Base-by-base conservation (phyloP, 1,140 invertebrate species). In the Drosophila leontia region DNA sequence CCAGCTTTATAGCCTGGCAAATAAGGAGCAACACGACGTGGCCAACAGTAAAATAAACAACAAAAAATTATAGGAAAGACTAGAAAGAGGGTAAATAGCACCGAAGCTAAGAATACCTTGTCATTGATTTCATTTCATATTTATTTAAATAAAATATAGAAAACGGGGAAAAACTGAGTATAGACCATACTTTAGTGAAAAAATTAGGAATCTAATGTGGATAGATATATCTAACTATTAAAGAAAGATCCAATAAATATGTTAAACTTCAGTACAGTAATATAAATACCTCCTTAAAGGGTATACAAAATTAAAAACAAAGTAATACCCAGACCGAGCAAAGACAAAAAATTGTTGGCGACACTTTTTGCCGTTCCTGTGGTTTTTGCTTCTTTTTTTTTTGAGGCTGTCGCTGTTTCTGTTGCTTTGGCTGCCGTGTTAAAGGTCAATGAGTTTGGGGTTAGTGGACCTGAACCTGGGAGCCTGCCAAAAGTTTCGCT, bases 21-120 rank as follows among this genome's bases (percentile, higher is more conserved):
- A 90, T 90, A 90, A 90, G 85, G 85, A 90, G 85, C 85, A 90
- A 90, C 83, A 88, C 84, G 65, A 79, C 44, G 48, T 67, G 78
- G 39, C 65, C 60, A 68, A 64, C 37, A 61, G 62, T 13, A 58
- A 67, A 67, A 71, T 63, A 69, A 77, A 57, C 55, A 32, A 39
- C 5, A 39, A 39, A 35, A 45, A 55, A 47, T 35, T 44, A 55
- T 37, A 3, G 4, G 35, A 51, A 34, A 23, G 23, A 48, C 44
- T 50, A 8, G 9, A 56, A 51, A 39, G 35, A 47, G 34, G 29
- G 35, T 57, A 42, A 42, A 15, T n/a, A 63, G 8, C 34, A 55
- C 12, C 51, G 51, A 55, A 23, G 13, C 3, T 1, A 9, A 55
- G 19, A 37, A 23, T 55, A 55, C 51, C 34, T 53, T 35, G 29